phyloP scores from a whole-genome alignment of 2,113 vertebrate genomes.

The Aythya baeri region DNA sequence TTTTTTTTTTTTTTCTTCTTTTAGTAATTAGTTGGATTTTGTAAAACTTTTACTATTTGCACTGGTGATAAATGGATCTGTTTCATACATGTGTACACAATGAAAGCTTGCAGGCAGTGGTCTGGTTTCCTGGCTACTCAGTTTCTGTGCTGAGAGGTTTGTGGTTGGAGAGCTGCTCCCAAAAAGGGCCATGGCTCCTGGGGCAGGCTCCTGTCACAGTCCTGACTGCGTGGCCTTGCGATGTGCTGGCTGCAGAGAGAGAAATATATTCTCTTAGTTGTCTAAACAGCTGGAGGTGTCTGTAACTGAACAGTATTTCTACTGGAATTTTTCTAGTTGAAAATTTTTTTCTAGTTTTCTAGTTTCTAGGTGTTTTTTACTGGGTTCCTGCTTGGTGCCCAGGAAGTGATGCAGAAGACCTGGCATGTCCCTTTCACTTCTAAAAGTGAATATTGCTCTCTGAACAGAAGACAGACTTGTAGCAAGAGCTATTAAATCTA shows the following conservation, averaged over 20 bases:
- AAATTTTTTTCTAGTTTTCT: too few species aligned
- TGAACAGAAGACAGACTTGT: background rate
- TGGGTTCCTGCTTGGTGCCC: background rate
- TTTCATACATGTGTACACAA: background rate
- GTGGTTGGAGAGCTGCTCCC: background rate
- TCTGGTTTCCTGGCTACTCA: background rate
- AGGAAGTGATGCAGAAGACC: background rate
- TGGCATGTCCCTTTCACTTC: background rate
- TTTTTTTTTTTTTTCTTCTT: background rate
- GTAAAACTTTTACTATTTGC: background rate
- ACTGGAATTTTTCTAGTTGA: background rate
- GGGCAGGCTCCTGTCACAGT: background rate
- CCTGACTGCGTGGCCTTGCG: fast-evolving
- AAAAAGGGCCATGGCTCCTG: background rate
- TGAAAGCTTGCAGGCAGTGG: background rate
- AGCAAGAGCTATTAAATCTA: background rate
- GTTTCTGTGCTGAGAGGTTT: background rate
- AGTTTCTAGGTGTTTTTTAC: background rate
- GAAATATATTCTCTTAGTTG: background rate
- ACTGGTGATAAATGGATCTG: background rate
- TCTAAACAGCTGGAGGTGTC: background rate
- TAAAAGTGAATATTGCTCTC: background rate
- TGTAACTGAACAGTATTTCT: background rate
- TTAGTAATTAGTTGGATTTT: background rate
- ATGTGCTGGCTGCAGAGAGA: background rate